These are phyloP conservation scores for Cotesia glomerata DNA, from an alignment of 1,140 invertebrate species.

Conservation along the genomic window DNA sequence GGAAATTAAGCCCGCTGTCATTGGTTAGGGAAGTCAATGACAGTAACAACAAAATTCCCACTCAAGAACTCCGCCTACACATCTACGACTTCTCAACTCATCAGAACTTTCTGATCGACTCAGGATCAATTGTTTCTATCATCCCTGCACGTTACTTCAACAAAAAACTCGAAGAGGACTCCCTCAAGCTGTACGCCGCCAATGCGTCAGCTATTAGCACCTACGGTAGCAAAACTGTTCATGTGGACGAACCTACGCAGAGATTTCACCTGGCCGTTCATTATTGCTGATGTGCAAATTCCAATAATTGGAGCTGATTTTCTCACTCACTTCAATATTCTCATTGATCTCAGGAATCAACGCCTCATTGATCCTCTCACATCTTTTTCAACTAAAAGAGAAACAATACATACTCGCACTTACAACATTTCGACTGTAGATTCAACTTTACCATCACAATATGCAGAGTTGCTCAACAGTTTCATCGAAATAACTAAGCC, in stretches of 20 bases:
- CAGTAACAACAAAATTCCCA: background rate
- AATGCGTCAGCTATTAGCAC: conserved; percentile 21
- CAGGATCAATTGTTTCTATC: conserved; percentile 13
- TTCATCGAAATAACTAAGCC: conserved; percentile 6
- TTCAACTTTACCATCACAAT: background rate
- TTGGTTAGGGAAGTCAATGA: background rate
- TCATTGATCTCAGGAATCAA: conserved; percentile 29
- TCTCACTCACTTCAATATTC: conserved; percentile 21
- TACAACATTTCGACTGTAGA: background rate
- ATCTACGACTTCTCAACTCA: background rate
- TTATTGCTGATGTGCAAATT: conserved; percentile 27
- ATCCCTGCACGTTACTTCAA: background rate
- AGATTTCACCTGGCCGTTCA: conserved; percentile 30
- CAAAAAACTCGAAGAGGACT: background rate
- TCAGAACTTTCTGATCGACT: conserved; percentile 18
- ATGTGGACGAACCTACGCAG: conserved; percentile 23
- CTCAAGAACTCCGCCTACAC: background rate
- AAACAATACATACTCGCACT: background rate
- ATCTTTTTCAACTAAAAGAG: background rate
- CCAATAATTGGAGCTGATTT: conserved; percentile 39
- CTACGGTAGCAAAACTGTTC: conserved; percentile 7
- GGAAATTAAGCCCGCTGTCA: conserved; percentile 1
- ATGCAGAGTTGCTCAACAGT: background rate
- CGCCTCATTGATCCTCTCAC: conserved; percentile 24
- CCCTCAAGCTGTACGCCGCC: conserved; percentile 9